These are phyloP conservation scores for Palythoa grandis DNA, from an alignment of 92 coral and sea anemone species.

Conservation along the genomic window DNA sequence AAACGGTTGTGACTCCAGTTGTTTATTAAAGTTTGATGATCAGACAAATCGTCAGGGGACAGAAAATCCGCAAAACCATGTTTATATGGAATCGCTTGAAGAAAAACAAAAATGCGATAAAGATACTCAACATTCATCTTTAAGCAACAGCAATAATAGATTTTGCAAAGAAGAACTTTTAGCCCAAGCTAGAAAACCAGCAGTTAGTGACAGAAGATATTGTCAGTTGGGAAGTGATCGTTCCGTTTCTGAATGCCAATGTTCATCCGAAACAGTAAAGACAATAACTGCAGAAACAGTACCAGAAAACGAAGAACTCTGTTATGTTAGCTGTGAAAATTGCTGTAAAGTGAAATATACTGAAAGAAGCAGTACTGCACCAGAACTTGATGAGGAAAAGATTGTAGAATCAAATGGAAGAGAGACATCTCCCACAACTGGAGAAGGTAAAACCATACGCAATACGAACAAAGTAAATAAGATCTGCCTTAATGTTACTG, in stretches of 20 bases:
- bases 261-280: constrained; percentile 14
- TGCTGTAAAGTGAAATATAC: not conserved
- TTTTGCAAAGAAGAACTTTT: constrained; percentile 9
- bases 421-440: not conserved
- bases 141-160: not conserved
- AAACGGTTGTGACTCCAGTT: not conserved
- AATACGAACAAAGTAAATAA: not conserved
- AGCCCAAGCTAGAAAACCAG: not conserved
- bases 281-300: not conserved
- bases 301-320: not conserved
- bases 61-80: not conserved
- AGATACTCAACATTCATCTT: not conserved
- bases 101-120: not conserved
- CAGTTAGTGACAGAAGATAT: not conserved
- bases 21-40: not conserved
- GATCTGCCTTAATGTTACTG: not conserved
- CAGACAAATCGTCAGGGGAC: not conserved
- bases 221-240: not conserved
- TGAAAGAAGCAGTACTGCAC: not conserved
- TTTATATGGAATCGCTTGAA: not conserved
- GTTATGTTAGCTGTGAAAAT: not conserved
- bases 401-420: not conserved
- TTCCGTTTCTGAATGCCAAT: not conserved
- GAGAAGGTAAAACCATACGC: not conserved
- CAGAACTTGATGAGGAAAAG: not conserved